These are phyloP conservation scores for Natator depressus DNA, from an alignment of 2,113 vertebrate genomes.

Conservation along the genomic window DNA sequence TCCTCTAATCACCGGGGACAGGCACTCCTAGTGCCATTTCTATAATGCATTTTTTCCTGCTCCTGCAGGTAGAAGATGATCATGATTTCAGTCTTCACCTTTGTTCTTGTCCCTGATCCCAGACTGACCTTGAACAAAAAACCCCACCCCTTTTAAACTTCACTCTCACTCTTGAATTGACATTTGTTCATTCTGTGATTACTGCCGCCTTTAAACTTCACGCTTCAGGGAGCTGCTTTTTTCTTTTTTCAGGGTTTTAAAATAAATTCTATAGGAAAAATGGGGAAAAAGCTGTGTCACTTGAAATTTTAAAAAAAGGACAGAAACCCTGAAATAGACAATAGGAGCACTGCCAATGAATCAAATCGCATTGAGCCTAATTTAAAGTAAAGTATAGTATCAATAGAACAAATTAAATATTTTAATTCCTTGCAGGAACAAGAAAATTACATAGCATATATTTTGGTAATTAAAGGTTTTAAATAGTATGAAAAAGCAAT, in stretches of 20 bases:
- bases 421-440: not conserved
- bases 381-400: not conserved
- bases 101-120: not conserved
- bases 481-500: not conserved
- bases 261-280: conserved; percentile 26
- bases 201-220: conserved; percentile 54
- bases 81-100: not conserved
- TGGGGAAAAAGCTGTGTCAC: not conserved
- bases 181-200: conserved; percentile 51
- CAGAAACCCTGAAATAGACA: not conserved
- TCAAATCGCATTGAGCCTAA: not conserved
- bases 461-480: not conserved
- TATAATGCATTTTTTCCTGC: not conserved
- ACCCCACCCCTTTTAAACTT: conserved; percentile 5
- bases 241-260: conserved; percentile 10
- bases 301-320: not conserved
- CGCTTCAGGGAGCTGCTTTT: conserved; percentile 42
- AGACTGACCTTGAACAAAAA: not conserved
- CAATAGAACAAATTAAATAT: not conserved
- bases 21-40: accelerated
- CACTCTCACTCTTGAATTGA: conserved; percentile 41
- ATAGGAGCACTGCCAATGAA: not conserved
- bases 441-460: not conserved
- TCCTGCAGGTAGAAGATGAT: not conserved
- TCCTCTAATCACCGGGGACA: not conserved